Conservation (phyloP, 2,888 invertebrate genomes). For the Meteorus colon region DNA sequence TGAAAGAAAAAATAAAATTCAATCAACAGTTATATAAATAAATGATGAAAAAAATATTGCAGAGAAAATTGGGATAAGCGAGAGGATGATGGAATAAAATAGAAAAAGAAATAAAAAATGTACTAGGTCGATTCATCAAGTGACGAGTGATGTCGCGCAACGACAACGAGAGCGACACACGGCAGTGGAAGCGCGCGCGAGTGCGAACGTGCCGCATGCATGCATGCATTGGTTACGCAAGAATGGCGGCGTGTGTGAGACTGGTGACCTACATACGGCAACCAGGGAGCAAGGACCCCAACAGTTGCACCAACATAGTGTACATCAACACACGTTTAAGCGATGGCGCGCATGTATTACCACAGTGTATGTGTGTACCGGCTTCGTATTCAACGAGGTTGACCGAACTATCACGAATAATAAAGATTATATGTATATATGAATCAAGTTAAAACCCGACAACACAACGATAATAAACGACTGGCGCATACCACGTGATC, state of each 20-base stretch:
- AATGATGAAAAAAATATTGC: conserved; percentile 22
- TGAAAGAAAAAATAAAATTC: not conserved
- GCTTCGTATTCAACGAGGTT: conserved; percentile 33
- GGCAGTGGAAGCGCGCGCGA: conserved; percentile 46
- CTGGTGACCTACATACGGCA: conserved; percentile 73
- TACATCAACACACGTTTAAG: conserved; percentile 46
- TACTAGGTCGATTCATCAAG: conserved; percentile 33
- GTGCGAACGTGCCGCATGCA: conserved; percentile 46
- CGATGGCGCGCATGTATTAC: conserved; percentile 40
- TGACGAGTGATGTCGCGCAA: conserved; percentile 42
- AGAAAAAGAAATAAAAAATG: conserved; percentile 23
- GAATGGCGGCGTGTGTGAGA: conserved; percentile 72
- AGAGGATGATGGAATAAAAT: conserved; percentile 29
- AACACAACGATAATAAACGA: conserved; percentile 43
- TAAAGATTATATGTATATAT: conserved; percentile 24
- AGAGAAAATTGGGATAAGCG: conserved; percentile 26
- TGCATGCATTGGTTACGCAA: conserved; percentile 73
- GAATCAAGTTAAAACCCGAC: conserved; percentile 17
- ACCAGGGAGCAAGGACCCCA: conserved; percentile 72
- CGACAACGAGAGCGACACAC: conserved; percentile 46
- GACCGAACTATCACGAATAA: conserved; percentile 40
- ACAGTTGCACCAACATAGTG: conserved; percentile 55
- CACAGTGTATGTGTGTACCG: conserved; percentile 13
- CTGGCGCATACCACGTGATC: conserved; percentile 51
- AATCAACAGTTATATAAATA: conserved; percentile 10